phyloP scores from a whole-genome alignment of 1,140 invertebrate genomes.

The Littorina saxatilis region DNA sequence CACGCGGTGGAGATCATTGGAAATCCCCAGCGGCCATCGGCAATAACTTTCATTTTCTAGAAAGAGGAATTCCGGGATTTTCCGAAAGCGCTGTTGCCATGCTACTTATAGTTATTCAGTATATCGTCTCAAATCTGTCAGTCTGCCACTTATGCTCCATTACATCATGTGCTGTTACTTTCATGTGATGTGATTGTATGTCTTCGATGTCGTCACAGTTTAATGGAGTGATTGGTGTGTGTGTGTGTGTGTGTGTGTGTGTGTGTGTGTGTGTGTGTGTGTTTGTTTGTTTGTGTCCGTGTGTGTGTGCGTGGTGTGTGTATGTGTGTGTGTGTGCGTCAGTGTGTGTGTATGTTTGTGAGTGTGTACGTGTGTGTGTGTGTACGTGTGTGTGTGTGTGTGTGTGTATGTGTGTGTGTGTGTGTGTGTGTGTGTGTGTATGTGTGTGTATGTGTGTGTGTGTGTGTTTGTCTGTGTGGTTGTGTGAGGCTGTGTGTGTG shows the following conservation, averaged over 20 bases:
- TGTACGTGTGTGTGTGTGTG: conserved; percentile 15
- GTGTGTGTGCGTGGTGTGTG: background rate
- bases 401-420: background rate
- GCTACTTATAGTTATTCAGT: background rate
- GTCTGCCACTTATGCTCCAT: background rate
- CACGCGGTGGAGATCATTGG: no score
- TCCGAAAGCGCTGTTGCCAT: background rate
- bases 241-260: background rate
- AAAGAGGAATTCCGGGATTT: background rate
- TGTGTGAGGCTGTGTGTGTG: conserved; percentile 4
- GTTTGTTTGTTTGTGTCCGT: background rate
- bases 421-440: background rate
- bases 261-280: background rate
- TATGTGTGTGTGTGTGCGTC: background rate
- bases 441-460: conserved; percentile 16
- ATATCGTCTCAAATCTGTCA: background rate
- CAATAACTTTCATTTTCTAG: no score
- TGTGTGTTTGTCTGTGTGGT: conserved; percentile 4
- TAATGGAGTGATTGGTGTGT: background rate
- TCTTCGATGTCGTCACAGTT: no score
- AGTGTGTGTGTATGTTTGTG: background rate
- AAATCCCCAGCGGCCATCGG: no score
- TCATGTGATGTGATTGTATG: background rate
- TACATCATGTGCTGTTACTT: no score
- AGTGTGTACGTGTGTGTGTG: conserved; percentile 9